These are phyloP conservation scores for Planococcus citri DNA, from an alignment of 1,140 invertebrate species.

Conservation along the genomic window DNA sequence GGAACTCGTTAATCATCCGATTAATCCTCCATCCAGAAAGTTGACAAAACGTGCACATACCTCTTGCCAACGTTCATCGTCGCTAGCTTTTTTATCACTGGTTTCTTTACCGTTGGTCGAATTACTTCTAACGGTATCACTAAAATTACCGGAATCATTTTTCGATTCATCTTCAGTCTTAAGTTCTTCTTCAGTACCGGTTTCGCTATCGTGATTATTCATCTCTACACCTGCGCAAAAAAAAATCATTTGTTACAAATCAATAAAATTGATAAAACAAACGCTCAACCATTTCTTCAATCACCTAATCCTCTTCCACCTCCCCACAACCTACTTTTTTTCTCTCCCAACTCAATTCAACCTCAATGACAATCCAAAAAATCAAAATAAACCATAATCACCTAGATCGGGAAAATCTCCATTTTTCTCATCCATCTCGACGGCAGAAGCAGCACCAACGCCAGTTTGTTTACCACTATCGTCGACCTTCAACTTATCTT, in stretches of 20 bases:
- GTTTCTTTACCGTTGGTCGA: background rate
- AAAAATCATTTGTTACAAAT: no score
- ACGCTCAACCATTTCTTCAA: no score
- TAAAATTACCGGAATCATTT: constrained; percentile 12
- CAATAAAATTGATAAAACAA: no score
- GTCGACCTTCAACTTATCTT: background rate
- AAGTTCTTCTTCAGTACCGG: background rate
- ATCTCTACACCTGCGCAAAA: background rate
- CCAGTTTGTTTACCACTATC: background rate
- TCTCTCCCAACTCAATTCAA: no score
- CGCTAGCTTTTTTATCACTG: background rate
- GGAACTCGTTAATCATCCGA: background rate
- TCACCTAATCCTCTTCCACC: no score
- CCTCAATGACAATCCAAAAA: no score
- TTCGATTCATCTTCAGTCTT: constrained; percentile 12
- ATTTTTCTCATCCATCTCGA: no score
- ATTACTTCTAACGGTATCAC: background rate
- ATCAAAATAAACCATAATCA: no score
- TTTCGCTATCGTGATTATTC: background rate
- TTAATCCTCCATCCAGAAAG: background rate
- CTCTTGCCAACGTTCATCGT: constrained; percentile 5
- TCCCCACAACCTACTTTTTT: no score
- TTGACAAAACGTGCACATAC: background rate
- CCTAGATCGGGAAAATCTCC: no score
- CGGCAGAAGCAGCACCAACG: no score